Conservation (phyloP, 2,113 vertebrate species). For the Girardinichthys multiradiatus region DNA sequence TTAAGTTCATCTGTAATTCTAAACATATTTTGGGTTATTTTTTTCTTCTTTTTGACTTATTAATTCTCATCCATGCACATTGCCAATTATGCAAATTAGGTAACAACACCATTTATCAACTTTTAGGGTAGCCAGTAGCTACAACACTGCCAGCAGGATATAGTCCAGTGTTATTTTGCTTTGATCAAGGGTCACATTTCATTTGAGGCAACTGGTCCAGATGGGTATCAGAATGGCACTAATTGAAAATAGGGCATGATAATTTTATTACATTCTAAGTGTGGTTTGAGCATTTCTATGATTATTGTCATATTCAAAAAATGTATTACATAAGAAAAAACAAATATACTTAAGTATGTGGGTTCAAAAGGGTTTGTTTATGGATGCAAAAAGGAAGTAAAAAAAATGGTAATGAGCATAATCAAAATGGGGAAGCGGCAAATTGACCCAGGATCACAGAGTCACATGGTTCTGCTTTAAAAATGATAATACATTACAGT, state of each 20-base stretch:
- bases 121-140: not conserved
- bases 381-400: not conserved
- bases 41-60: no score
- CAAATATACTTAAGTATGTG: not conserved
- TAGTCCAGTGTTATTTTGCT: not conserved
- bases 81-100: not conserved
- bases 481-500: conserved; percentile 18
- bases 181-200: not conserved
- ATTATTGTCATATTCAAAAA: not conserved
- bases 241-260: not conserved
- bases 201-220: not conserved
- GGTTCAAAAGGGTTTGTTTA: no score
- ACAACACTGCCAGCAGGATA: not conserved
- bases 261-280: not conserved
- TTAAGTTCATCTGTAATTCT: no score
- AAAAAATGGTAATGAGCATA: not conserved
- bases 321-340: not conserved
- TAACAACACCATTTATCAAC: not conserved
- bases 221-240: not conserved
- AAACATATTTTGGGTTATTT: no score
- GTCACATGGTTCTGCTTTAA: conserved; percentile 34
- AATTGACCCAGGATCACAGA: not conserved
- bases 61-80: no score
- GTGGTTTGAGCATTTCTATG: not conserved
- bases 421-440: not conserved